These are phyloP conservation scores for Pogoniulus pusillus DNA, from an alignment of 2,797 vertebrate genomes.

Conservation along the genomic window DNA sequence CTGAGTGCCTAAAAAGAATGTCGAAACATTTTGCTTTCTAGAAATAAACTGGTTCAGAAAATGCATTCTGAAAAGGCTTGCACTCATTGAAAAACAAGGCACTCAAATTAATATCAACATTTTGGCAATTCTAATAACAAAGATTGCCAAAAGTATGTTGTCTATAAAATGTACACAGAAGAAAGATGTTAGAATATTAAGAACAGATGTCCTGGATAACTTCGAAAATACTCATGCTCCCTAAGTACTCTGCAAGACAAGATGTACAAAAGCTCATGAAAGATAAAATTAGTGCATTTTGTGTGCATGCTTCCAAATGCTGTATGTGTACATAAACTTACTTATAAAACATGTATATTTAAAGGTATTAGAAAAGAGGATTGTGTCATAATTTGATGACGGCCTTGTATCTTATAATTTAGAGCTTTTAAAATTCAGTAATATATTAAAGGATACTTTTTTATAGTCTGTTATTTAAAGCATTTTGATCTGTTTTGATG, in stretches of 20 bases:
- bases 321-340: neutral
- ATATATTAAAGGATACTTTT: constrained; percentile 48
- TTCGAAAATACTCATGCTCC: constrained; percentile 58
- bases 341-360: constrained; percentile 39
- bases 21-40: constrained; percentile 62
- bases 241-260: constrained; percentile 13
- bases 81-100: constrained; percentile 55
- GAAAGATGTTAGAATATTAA: constrained; percentile 78
- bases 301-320: neutral
- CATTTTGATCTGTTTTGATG: constrained; percentile 14
- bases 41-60: constrained; percentile 61
- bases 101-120: constrained; percentile 76
- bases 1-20: constrained; percentile 59
- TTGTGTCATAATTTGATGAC: constrained; percentile 41
- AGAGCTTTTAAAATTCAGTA: constrained; percentile 42
- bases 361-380: constrained; percentile 10
- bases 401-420: constrained; percentile 2
- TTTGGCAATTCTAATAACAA: constrained; percentile 77
- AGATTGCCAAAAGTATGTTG: constrained; percentile 77
- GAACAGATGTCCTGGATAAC: constrained; percentile 77
- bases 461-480: constrained; percentile 20
- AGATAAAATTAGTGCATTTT: constrained; percentile 48
- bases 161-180: constrained; percentile 74
- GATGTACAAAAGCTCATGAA: constrained; percentile 37
- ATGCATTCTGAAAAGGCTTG: constrained; percentile 63